Evolutionary conservation across 2,888 invertebrate species (phyloP).

Genomic region (Pyrrhopygopsis socrates): DNA sequence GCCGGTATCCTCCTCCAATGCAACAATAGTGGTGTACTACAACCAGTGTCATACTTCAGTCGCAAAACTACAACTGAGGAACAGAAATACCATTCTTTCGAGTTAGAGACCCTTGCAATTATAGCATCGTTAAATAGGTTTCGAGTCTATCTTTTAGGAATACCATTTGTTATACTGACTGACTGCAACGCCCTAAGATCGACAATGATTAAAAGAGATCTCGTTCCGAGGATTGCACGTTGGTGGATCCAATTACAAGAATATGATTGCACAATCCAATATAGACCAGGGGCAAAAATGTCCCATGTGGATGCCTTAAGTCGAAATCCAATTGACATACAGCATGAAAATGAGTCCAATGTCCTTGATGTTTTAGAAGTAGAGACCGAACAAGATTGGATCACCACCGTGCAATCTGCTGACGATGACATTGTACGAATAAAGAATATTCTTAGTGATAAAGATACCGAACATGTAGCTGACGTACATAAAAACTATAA

Average conservation of each 20-base stretch:
- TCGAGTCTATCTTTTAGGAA: constrained; percentile 66
- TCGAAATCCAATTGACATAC: constrained; percentile 25
- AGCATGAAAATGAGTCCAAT: not conserved
- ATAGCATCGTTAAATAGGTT: constrained; percentile 60
- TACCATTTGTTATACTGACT: constrained; percentile 58
- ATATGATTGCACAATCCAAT: constrained; percentile 42
- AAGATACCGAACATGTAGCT: constrained; percentile 19
- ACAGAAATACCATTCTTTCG: constrained; percentile 74
- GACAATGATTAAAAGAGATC: constrained; percentile 65
- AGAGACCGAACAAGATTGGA: constrained; percentile 40
- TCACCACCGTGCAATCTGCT: constrained; percentile 29
- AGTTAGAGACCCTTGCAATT: constrained; percentile 73
- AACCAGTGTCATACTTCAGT: constrained; percentile 36
- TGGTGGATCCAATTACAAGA: constrained; percentile 71
- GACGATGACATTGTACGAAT: constrained; percentile 59
- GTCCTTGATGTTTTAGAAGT: constrained; percentile 28
- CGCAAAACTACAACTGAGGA: constrained; percentile 63
- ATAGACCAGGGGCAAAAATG: constrained; percentile 21
- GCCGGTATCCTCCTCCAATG: constrained; percentile 11
- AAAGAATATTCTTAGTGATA: constrained; percentile 51
- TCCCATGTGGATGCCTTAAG: constrained; percentile 41
- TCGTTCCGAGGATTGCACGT: constrained; percentile 62
- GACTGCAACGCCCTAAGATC: constrained; percentile 71
- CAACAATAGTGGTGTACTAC: not conserved
- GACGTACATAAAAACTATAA: constrained; percentile 76